phyloP scores from a whole-genome alignment of 2,113 vertebrate species.

The Sander vitreus region DNA sequence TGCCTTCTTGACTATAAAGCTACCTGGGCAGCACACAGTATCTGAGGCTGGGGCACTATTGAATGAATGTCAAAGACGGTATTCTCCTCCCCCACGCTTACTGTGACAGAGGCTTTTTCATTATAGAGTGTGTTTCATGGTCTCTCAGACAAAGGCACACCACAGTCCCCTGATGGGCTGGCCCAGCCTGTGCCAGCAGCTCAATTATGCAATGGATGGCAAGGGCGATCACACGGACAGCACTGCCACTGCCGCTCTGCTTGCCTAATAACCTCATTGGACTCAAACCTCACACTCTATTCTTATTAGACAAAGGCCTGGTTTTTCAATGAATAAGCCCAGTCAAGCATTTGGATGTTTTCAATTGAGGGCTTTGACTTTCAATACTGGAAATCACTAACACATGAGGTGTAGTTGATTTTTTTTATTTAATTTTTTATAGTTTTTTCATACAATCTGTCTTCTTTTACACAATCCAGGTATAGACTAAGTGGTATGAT shows the following conservation, averaged over 20 bases:
- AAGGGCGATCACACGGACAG: constrained; percentile 45
- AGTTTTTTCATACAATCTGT: background rate
- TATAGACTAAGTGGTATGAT: constrained; percentile 94
- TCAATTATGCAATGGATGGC: constrained; percentile 56
- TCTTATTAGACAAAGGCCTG: constrained; percentile 45
- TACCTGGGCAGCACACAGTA: constrained; percentile 24
- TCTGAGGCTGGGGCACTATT: background rate
- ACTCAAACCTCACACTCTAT: constrained; percentile 40
- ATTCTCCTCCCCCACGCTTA: constrained; percentile 27
- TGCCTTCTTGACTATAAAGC: constrained; percentile 22
- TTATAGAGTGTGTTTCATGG: constrained; percentile 57
- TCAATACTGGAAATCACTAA: background rate
- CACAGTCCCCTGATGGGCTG: constrained; percentile 56
- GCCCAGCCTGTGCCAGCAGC: constrained; percentile 63
- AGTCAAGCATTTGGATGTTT: constrained; percentile 37
- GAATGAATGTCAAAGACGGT: constrained; percentile 44
- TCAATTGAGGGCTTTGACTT: constrained; percentile 23
- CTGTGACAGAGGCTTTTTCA: constrained; percentile 61
- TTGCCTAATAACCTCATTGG: constrained; percentile 53
- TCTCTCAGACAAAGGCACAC: constrained; percentile 62
- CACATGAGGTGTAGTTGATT: background rate
- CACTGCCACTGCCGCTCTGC: constrained; percentile 48
- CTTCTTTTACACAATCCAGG: constrained; percentile 75
- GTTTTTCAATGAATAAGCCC: constrained; percentile 43
- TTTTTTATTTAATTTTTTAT: background rate